phyloP scores from a whole-genome alignment of 2,888 invertebrate genomes.

The Tuberolachnus salignus region DNA sequence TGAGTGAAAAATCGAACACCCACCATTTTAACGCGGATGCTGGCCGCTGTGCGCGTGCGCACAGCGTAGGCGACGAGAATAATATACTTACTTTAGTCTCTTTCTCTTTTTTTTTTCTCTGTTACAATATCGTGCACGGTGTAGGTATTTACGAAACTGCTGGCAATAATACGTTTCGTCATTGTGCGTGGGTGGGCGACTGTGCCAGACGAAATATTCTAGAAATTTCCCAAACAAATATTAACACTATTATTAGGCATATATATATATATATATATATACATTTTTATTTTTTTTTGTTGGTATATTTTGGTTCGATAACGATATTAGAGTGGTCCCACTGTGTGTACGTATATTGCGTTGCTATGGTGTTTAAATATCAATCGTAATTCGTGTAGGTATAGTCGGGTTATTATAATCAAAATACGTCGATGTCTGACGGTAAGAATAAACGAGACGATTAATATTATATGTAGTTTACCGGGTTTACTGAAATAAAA shows the following conservation, averaged over 20 bases:
- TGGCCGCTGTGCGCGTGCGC: conserved; percentile 37
- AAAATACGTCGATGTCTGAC: too few relatives aligned
- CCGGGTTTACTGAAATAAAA: too few relatives aligned
- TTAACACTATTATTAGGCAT: too few relatives aligned
- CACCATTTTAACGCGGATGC: conserved; percentile 51
- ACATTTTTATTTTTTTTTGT: too few relatives aligned
- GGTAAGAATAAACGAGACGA: too few relatives aligned
- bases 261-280: too few relatives aligned
- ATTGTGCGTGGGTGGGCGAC: not conserved
- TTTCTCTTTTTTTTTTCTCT: conserved; percentile 2
- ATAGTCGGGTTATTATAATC: too few relatives aligned
- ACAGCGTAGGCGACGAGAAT: conserved; percentile 30
- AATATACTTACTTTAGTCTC: not conserved
- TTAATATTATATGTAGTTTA: too few relatives aligned
- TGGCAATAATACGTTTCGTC: not conserved
- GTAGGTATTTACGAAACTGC: not conserved
- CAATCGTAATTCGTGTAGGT: too few relatives aligned
- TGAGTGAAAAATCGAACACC: conserved; percentile 53
- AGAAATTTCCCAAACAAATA: conserved; percentile 28
- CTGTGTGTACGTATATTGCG: not conserved
- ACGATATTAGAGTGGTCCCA: not conserved
- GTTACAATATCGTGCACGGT: not conserved
- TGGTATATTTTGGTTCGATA: not conserved
- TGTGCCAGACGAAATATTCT: conserved; percentile 20
- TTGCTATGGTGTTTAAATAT: not conserved